phyloP scores from a whole-genome alignment of 1,140 invertebrate species.

The Daktulosphaira vitifoliae region DNA sequence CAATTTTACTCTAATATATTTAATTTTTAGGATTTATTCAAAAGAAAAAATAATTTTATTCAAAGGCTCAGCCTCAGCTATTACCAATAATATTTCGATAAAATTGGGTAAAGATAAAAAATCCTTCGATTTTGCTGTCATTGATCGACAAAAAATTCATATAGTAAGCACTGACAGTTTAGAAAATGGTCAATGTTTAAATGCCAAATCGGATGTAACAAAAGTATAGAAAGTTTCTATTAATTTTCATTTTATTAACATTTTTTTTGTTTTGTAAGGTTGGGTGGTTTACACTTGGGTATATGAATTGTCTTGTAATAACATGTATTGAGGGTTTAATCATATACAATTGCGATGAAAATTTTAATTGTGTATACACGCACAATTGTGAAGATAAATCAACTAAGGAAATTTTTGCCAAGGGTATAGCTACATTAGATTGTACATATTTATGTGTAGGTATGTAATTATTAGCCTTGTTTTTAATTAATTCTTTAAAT shows the following conservation, averaged over 20 bases:
- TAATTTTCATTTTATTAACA: no score
- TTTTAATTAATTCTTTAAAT: no score
- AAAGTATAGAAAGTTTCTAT: no score
- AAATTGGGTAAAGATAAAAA: not conserved
- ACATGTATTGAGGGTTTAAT: slow-evolving; percentile 3
- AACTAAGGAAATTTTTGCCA: not conserved
- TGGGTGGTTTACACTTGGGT: slow-evolving; percentile 8
- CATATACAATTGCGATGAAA: not conserved
- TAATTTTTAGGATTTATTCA: not conserved
- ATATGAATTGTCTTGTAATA: slow-evolving; percentile 8
- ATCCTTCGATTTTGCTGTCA: not conserved
- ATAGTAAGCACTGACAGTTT: not conserved
- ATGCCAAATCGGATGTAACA: not conserved
- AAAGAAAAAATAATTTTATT: not conserved
- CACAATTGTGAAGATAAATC: slow-evolving; percentile 5
- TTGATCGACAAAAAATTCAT: not conserved
- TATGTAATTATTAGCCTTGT: not conserved
- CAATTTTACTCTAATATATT: no score
- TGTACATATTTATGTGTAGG: slow-evolving; percentile 17
- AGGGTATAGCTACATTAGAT: slow-evolving; percentile 4
- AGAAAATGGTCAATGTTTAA: not conserved
- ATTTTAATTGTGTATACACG: not conserved
- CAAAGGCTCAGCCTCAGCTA: not conserved
- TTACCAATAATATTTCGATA: not conserved
- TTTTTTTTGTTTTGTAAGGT: no score